Base-by-base conservation (phyloP, 2,797 vertebrate genomes). In the Tamandua tetradactyla region DNA sequence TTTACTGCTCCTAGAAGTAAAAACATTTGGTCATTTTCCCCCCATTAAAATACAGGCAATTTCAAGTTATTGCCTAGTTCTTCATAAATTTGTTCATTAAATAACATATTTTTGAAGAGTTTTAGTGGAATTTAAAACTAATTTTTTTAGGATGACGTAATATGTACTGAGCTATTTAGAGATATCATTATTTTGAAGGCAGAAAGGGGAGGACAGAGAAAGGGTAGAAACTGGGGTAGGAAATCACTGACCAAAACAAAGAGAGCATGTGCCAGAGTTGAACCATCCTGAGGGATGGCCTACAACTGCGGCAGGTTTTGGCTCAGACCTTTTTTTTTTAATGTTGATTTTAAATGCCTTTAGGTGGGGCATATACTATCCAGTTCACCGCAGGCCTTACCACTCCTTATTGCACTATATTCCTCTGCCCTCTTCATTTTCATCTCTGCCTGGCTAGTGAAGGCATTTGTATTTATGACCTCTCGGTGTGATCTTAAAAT, bases 1-100 rank as follows among this genome's bases (percentile, higher is more conserved):
- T 79, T 72, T 61, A 68, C 15, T 52, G 12, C 52, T 83, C 40
- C 49, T 85, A 37, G 7, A 15, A 66, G 47, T 42, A n/a, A n/a
- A n/a, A n/a, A n/a, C n/a, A n/a, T 87, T 37, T 37, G 88, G 49
- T 52, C 37, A 40, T 59, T 57, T 80, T 23, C 44, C 14, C 78
- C 18, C 47, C 78, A 49, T 68, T 47, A 76, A 61, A 30, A 57
- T n/a, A 72, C 0, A 23, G 30, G 66, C 57, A 68, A 23, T 42
- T 92, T 88, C 52, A 66, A 85, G 75, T 82, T 40, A 75, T 35
- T 8, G 1, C 20, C 13, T 17, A 17, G 12, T 87, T 59, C 25
- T 87, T 80, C 55, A 87, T 72, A 78, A 90, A 79, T 79, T 7
- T 84, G 49, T 42, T 92, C 64, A 61, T 86, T 47, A 37, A 90